Percentiles rank a stretch among this genome's conserved stretches.
Evolutionary conservation across 1,140 invertebrate genomes (phyloP).

Genomic region (Calephelis nemesis): DNA sequence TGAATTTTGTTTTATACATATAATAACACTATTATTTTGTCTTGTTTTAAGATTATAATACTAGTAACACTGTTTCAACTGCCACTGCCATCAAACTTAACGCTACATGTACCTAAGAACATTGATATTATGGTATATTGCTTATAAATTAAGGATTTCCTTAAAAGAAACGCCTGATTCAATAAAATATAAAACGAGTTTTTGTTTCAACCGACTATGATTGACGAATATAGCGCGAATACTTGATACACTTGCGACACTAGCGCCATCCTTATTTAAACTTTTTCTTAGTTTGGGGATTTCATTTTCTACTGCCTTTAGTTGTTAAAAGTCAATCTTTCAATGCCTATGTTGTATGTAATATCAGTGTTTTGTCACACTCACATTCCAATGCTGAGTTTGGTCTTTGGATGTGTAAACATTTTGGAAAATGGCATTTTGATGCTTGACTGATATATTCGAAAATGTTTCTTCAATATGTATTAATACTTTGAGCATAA

Average conservation of each 20-base stretch:
- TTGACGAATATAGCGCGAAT: neutral
- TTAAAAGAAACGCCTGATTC: no score
- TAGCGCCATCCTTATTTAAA: no score
- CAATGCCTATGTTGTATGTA: neutral
- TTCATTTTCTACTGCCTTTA: no score
- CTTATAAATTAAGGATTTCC: no score
- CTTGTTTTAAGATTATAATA: no score
- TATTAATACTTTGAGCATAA: constrained; percentile 7
- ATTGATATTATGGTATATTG: constrained; percentile 10
- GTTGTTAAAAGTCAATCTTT: neutral
- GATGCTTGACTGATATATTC: constrained; percentile 27
- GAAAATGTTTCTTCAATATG: neutral
- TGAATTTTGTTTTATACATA: no score
- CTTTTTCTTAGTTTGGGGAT: no score
- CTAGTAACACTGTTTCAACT: no score
- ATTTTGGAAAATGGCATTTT: constrained; percentile 21
- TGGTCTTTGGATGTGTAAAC: neutral
- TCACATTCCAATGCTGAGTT: constrained; percentile 18
- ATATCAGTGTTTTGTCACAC: constrained; percentile 2
- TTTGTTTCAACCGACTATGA: no score
- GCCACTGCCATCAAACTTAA: constrained; percentile 24
- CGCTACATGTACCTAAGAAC: constrained; percentile 29
- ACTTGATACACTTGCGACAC: no score
- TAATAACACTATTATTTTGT: no score
- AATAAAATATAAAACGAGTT: no score